A percentile compares a stretch with the other conserved stretches of the same genome.
Evolutionary conservation across 2,113 vertebrate genomes (phyloP).

Genomic region (Trachemys scripta): DNA sequence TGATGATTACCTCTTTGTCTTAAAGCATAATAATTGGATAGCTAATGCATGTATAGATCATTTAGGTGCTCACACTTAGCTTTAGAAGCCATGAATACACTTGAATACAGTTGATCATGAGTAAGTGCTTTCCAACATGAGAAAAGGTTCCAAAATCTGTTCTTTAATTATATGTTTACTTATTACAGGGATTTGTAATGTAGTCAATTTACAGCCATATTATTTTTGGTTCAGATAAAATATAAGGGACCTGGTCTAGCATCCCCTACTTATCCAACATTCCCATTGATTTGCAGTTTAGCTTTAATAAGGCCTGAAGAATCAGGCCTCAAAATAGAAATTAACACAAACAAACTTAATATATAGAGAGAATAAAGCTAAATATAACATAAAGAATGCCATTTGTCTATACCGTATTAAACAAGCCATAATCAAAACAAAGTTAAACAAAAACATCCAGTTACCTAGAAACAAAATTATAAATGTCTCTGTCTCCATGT

Average conservation of each 20-base stretch:
- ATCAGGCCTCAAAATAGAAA: slow-evolving; percentile 46
- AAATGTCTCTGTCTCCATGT: slow-evolving; percentile 54
- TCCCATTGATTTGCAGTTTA: slow-evolving; percentile 36
- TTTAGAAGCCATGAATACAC: background rate
- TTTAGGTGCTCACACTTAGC: background rate
- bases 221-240: slow-evolving; percentile 37
- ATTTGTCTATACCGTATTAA: slow-evolving; percentile 65
- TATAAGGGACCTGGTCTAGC: background rate
- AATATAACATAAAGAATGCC: slow-evolving; percentile 58
- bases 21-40: background rate
- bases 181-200: slow-evolving; percentile 5
- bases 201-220: background rate
- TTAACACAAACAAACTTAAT: slow-evolving; percentile 17
- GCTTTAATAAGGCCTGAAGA: slow-evolving; percentile 17
- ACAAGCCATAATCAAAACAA: slow-evolving; percentile 75
- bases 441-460: slow-evolving; percentile 70
- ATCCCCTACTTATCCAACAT: slow-evolving; percentile 1
- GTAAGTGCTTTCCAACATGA: background rate
- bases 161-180: background rate
- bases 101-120: background rate
- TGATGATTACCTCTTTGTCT: background rate
- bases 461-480: slow-evolving; percentile 78
- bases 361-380: slow-evolving; percentile 44
- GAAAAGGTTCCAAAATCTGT: background rate
- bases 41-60: background rate